These are phyloP conservation scores for Aphelenchoides besseyi DNA, from an alignment of 1,140 invertebrate species.

Conservation along the genomic window DNA sequence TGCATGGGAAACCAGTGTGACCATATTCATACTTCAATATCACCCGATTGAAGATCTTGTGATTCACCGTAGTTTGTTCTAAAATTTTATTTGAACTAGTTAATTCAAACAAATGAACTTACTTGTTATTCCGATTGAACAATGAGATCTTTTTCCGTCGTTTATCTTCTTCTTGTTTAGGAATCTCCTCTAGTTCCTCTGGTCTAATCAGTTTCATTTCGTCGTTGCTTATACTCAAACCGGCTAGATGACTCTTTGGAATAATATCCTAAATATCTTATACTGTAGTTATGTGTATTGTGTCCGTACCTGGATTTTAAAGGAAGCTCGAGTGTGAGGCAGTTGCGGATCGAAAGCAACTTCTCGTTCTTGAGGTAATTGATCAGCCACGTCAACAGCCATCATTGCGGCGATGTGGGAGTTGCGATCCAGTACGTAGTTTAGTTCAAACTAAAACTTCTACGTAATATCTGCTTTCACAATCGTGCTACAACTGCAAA, in stretches of 20 bases:
- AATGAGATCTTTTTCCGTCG: constrained; percentile 6
- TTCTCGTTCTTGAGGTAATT: constrained; percentile 43
- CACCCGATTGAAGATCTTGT: background rate
- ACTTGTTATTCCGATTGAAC: background rate
- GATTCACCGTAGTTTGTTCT: background rate
- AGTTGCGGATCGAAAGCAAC: constrained; percentile 40
- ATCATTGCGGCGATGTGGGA: constrained; percentile 60
- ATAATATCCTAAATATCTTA: constrained; percentile 57
- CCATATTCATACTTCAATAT: background rate
- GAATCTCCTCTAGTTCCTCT: constrained; percentile 41
- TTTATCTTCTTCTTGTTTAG: background rate
- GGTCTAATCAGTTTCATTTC: constrained; percentile 61
- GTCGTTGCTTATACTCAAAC: constrained; percentile 53
- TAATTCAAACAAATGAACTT: background rate
- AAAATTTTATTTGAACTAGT: background rate
- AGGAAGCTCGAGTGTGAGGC: constrained; percentile 61
- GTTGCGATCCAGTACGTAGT: constrained; percentile 61
- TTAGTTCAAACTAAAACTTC: constrained; percentile 58
- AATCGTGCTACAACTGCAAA: background rate
- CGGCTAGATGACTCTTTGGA: constrained; percentile 57
- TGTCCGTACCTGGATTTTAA: constrained; percentile 57
- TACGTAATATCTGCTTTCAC: too few species aligned
- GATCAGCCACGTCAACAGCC: constrained; percentile 59
- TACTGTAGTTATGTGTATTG: constrained; percentile 7
- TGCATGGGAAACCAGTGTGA: too few species aligned